These are phyloP conservation scores for Leuciscus waleckii DNA, from an alignment of 2,797 vertebrate genomes.

Conservation along the genomic window DNA sequence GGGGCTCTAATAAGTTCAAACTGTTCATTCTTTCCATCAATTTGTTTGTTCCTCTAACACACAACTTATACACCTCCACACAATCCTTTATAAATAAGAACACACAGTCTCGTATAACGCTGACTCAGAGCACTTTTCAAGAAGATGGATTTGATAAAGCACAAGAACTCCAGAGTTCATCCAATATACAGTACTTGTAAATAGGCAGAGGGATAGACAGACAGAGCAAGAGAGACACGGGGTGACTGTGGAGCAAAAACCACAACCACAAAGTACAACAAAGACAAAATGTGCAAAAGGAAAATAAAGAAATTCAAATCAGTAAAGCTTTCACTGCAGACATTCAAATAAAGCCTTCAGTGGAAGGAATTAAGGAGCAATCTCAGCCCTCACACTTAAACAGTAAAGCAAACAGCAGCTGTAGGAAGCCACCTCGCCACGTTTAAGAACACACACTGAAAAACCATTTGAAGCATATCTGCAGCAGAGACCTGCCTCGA, in stretches of 20 bases:
- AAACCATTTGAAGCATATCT: slow-evolving; percentile 18
- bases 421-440: neutral
- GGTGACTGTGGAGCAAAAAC: neutral
- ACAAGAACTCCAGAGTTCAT: neutral
- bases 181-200: neutral
- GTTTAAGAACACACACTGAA: neutral
- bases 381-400: slow-evolving; percentile 13
- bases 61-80: slow-evolving; percentile 7
- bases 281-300: slow-evolving; percentile 20
- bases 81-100: neutral
- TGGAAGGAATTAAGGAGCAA: slow-evolving; percentile 13
- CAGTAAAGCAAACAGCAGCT: slow-evolving; percentile 2
- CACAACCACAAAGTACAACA: slow-evolving; percentile 6
- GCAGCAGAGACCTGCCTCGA: slow-evolving; percentile 1
- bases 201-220: neutral
- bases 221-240: neutral
- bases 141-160: neutral
- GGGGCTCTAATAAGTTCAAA: neutral
- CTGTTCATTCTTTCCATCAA: neutral
- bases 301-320: slow-evolving; percentile 52
- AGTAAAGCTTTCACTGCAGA: slow-evolving; percentile 41
- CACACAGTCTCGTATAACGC: slow-evolving; percentile 12
- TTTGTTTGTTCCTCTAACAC: neutral
- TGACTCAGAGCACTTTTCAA: slow-evolving; percentile 4
- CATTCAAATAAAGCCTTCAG: slow-evolving; percentile 48